Percentiles rank a stretch among this genome's conserved stretches.
Conservation (phyloP, 1,140 invertebrate species). For the Stenopsyche tienmushanensis region DNA sequence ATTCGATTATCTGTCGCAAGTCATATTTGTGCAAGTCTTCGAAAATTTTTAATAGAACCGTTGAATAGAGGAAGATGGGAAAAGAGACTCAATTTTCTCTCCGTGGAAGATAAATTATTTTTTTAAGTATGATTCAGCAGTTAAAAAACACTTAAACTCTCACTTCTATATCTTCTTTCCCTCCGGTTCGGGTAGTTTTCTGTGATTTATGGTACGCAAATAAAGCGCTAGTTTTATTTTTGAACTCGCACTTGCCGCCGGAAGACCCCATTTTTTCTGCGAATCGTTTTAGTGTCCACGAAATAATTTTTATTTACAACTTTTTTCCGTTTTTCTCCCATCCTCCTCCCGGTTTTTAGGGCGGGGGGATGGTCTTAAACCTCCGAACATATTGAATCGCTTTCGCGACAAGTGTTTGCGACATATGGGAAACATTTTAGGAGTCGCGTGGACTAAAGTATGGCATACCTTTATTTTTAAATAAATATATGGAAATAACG, state of each 20-base stretch:
- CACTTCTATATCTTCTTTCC: slow-evolving; percentile 21
- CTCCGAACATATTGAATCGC: not conserved
- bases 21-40: not conserved
- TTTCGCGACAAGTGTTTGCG: not conserved
- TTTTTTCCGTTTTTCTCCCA: not conserved
- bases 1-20: not conserved
- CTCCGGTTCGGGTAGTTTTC: slow-evolving; percentile 23
- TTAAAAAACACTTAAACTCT: slow-evolving; percentile 27
- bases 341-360: too few species aligned
- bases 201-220: slow-evolving; percentile 32
- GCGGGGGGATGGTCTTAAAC: too few species aligned
- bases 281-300: not conserved
- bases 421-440: too few species aligned
- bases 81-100: slow-evolving; percentile 2
- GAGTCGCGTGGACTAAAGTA: too few species aligned
- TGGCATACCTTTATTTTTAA: too few species aligned
- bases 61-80: not conserved
- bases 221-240: slow-evolving; percentile 22
- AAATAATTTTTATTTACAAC: slow-evolving; percentile 6
- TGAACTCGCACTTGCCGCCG: slow-evolving; percentile 9
- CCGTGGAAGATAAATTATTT: slow-evolving; percentile 4
- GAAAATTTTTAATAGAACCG: not conserved
- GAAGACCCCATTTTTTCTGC: slow-evolving; percentile 2
- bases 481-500: too few species aligned
- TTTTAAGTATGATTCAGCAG: slow-evolving; percentile 18